These are phyloP conservation scores for Tonatia bakeri DNA, from an alignment of 2,113 vertebrate species.

Conservation along the genomic window DNA sequence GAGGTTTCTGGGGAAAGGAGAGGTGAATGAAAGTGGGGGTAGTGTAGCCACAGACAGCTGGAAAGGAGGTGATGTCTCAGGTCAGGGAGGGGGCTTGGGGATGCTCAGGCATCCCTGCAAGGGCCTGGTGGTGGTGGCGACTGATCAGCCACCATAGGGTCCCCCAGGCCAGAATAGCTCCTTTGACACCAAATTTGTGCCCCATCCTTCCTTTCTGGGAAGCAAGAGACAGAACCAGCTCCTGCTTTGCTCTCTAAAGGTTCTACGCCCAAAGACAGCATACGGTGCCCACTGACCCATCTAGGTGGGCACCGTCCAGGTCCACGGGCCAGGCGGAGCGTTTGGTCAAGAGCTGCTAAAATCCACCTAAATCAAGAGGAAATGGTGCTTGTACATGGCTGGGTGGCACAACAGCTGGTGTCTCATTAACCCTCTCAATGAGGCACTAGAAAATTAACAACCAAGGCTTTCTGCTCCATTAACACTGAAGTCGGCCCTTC, in stretches of 20 bases:
- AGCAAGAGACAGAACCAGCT: neutral
- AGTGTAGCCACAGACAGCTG: neutral
- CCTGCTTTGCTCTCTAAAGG: neutral
- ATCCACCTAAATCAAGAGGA: neutral
- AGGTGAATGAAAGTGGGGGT: neutral
- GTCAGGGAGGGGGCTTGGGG: neutral
- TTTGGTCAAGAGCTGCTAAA: conserved; percentile 14
- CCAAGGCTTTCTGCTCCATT: conserved; percentile 68
- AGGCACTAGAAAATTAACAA: conserved; percentile 46
- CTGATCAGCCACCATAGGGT: neutral
- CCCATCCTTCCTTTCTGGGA: neutral
- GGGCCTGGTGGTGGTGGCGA: neutral
- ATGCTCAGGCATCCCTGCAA: neutral
- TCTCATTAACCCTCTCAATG: conserved; percentile 60
- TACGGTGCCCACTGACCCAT: neutral
- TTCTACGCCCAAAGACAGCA: neutral
- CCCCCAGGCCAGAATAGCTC: neutral
- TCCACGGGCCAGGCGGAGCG: neutral
- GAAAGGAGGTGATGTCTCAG: neutral
- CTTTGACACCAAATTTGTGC: neutral
- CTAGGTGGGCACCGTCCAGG: neutral
- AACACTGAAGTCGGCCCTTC: conserved; percentile 24
- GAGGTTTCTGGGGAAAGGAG: neutral
- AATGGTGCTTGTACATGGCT: neutral
- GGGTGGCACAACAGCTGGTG: conserved; percentile 50